Conservation (phyloP, 2,888 invertebrate genomes). For the Entomobrya multifasciata region DNA sequence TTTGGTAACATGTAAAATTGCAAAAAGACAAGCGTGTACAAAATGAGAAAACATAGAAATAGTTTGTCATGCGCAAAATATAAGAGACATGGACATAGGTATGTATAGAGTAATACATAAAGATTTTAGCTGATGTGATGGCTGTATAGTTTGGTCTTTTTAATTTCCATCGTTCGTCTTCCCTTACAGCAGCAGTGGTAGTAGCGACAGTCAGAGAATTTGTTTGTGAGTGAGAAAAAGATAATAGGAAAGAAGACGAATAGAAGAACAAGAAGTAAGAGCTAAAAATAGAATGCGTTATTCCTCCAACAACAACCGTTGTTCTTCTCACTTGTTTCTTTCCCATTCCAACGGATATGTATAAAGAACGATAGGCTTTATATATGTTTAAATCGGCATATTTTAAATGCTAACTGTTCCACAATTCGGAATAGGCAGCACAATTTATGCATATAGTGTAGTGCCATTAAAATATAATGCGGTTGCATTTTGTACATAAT, state of each 20-base stretch:
- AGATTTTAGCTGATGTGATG: not conserved
- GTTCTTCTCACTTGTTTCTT: slow-evolving; percentile 51
- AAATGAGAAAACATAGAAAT: too few relatives aligned
- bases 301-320: slow-evolving; percentile 62
- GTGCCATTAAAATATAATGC: too few relatives aligned
- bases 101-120: not conserved
- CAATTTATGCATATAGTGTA: too few relatives aligned
- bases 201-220: slow-evolving; percentile 27
- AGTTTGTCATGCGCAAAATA: too few relatives aligned
- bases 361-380: too few relatives aligned
- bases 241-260: slow-evolving; percentile 56
- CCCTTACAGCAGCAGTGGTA: not conserved
- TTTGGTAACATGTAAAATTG: too few relatives aligned
- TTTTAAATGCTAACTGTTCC: too few relatives aligned
- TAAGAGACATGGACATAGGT: not conserved
- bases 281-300: slow-evolving; percentile 60
- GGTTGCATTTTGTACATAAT: too few relatives aligned
- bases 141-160: not conserved
- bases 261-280: slow-evolving; percentile 17
- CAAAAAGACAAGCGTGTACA: too few relatives aligned
- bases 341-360: not conserved
- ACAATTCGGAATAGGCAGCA: too few relatives aligned
- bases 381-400: too few relatives aligned
- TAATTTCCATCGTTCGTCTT: not conserved
- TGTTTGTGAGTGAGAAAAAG: slow-evolving; percentile 54